Evolutionary conservation across 2,113 vertebrate genomes (phyloP).

Genomic region (Siniperca knerii): DNA sequence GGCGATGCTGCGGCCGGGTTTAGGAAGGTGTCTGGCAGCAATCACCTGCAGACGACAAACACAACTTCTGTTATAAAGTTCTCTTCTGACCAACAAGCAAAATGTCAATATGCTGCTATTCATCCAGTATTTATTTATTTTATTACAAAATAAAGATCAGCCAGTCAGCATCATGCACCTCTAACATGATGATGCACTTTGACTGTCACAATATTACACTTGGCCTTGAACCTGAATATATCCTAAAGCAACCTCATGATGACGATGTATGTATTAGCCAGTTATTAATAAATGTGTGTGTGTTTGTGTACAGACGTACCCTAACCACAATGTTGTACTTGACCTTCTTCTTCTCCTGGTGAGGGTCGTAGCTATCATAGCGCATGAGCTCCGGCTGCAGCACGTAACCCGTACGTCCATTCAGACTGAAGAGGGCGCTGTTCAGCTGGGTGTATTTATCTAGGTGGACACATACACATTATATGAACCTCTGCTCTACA

Average conservation of each 20-base stretch:
- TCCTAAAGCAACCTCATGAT: not conserved
- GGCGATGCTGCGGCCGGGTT: conserved; percentile 90
- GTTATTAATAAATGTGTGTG: not conserved
- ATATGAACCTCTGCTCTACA: not conserved
- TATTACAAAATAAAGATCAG: not conserved
- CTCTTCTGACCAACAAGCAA: not conserved
- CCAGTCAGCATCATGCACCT: not conserved
- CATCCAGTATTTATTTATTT: not conserved
- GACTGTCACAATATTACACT: not conserved
- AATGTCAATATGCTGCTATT: not conserved
- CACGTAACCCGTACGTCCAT: conserved; percentile 91
- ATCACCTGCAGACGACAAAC: conserved; percentile 86
- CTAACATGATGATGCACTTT: not conserved
- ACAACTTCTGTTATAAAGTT: not conserved
- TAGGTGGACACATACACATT: conserved; percentile 66
- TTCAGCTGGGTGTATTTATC: conserved; percentile 97
- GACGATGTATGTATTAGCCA: not conserved
- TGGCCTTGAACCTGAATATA: not conserved
- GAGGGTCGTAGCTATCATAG: conserved; percentile 89
- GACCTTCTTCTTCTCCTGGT: conserved; percentile 85
- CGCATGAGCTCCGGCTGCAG: conserved; percentile 96
- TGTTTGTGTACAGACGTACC: conserved; percentile 62
- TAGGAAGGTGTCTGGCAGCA: conserved; percentile 95
- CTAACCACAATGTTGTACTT: conserved; percentile 83
- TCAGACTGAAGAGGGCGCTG: conserved; percentile 92